Percentiles rank a stretch among this genome's conserved stretches.
Evolutionary conservation across 2,888 invertebrate genomes (phyloP).

Genomic region (Sarcophaga subvicina): DNA sequence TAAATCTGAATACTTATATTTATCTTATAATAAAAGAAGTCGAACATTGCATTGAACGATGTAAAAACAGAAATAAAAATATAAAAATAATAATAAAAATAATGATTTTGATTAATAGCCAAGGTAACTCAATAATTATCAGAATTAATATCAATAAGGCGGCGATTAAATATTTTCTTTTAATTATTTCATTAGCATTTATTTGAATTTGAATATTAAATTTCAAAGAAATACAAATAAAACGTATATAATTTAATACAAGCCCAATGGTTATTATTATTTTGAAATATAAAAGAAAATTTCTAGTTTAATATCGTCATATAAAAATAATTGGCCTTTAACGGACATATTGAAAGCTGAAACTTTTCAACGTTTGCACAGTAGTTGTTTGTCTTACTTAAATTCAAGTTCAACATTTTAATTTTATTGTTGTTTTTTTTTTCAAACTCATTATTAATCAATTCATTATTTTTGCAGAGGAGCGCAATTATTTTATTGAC

Average conservation of each 20-base stretch:
- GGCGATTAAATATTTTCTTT: not conserved
- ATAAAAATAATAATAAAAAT: slow-evolving; percentile 29
- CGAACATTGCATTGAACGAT: too few species aligned
- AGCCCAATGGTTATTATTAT: not conserved
- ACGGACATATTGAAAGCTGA: not conserved
- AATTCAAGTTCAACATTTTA: not conserved
- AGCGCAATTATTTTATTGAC: slow-evolving; percentile 78
- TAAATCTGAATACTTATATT: too few species aligned
- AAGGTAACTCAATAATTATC: slow-evolving; percentile 54
- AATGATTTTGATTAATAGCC: slow-evolving; percentile 35
- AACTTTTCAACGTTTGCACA: slow-evolving; percentile 6
- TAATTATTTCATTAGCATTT: slow-evolving; percentile 5
- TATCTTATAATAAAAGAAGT: too few species aligned
- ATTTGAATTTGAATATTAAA: slow-evolving; percentile 2
- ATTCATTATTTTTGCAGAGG: slow-evolving; percentile 74
- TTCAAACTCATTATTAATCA: not conserved
- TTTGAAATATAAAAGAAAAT: too few species aligned
- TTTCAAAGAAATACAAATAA: not conserved
- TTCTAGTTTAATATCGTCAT: too few species aligned
- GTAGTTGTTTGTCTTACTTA: not conserved
- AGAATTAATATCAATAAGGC: slow-evolving; percentile 7
- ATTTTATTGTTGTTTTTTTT: not conserved
- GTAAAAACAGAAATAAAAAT: not conserved
- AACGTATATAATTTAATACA: not conserved
- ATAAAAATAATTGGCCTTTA: not conserved